Conservation (phyloP, 2,888 invertebrate species). For the Agriotes lineatus region DNA sequence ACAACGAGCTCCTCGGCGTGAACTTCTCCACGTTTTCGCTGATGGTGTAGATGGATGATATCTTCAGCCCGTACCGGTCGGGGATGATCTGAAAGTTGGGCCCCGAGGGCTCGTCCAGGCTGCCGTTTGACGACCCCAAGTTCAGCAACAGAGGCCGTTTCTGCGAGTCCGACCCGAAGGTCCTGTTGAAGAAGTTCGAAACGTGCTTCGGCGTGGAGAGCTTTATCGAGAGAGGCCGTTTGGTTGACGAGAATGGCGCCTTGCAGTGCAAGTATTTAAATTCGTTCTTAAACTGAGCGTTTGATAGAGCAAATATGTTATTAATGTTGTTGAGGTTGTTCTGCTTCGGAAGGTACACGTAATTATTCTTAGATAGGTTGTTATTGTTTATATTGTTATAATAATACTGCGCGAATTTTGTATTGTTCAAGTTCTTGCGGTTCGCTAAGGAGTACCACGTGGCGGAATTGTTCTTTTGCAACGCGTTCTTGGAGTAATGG, state of each 20-base stretch:
- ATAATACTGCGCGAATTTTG: slow-evolving; percentile 61
- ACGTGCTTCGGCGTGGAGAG: slow-evolving; percentile 65
- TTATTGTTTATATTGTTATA: slow-evolving; percentile 64
- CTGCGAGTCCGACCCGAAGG: slow-evolving; percentile 64
- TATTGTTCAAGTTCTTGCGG: slow-evolving; percentile 58
- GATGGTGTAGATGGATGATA: slow-evolving; percentile 68
- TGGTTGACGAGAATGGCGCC: slow-evolving; percentile 70
- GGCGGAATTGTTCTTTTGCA: slow-evolving; percentile 54
- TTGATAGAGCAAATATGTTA: slow-evolving; percentile 58
- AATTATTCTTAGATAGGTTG: slow-evolving; percentile 59
- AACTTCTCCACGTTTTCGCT: slow-evolving; percentile 64
- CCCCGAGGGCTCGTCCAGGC: slow-evolving; percentile 47
- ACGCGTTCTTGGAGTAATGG: slow-evolving; percentile 55
- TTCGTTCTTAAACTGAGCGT: slow-evolving; percentile 49
- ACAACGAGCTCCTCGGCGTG: slow-evolving; percentile 58
- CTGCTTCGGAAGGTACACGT: slow-evolving; percentile 54
- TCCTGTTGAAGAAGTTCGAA: slow-evolving; percentile 62
- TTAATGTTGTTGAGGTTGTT: slow-evolving; percentile 62
- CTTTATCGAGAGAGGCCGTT: slow-evolving; percentile 66
- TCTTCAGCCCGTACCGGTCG: slow-evolving; percentile 70
- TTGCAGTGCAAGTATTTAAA: slow-evolving; percentile 60
- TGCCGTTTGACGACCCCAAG: slow-evolving; percentile 43
- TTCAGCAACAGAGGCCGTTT: slow-evolving; percentile 64
- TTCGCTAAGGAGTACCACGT: slow-evolving; percentile 57
- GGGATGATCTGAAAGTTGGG: slow-evolving; percentile 66